Percentiles rank a stretch among this genome's conserved stretches.
Evolutionary conservation across 1,140 invertebrate genomes (phyloP).

Genomic region (Fopius arisanus): DNA sequence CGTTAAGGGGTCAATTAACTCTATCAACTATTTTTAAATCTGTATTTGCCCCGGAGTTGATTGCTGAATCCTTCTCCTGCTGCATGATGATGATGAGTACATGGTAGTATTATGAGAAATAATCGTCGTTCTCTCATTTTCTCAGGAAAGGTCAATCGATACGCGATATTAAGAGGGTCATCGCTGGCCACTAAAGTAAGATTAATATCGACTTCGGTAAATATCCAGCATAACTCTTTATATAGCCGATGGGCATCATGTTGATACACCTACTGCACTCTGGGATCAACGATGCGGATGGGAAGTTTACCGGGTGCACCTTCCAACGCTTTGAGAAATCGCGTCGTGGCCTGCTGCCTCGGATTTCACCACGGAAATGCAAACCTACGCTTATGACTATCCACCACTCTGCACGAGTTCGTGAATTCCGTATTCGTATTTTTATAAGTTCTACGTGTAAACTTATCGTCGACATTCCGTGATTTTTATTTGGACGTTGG

Average conservation of each 20-base stretch:
- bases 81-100: not conserved
- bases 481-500: not conserved
- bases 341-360: slow-evolving; percentile 47
- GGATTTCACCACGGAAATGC: slow-evolving; percentile 54
- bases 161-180: slow-evolving; percentile 35
- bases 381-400: slow-evolving; percentile 34
- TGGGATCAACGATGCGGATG: slow-evolving; percentile 11
- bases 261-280: slow-evolving; percentile 10
- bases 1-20: slow-evolving; percentile 17
- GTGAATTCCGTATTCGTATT: slow-evolving; percentile 21
- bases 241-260: not conserved
- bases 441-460: not conserved
- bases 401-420: slow-evolving; percentile 19
- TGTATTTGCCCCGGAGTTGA: not conserved
- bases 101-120: not conserved
- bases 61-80: not conserved
- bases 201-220: slow-evolving; percentile 26
- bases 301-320: slow-evolving; percentile 9
- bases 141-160: slow-evolving; percentile 17
- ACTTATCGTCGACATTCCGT: not conserved
- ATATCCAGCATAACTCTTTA: not conserved
- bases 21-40: not conserved
- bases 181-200: slow-evolving; percentile 26
- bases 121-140: not conserved
- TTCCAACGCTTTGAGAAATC: slow-evolving; percentile 42